A percentile compares a stretch with the other conserved stretches of the same genome.
phyloP scores from a whole-genome alignment of 1,140 invertebrate species.

The Drosophila pseudoananassae region DNA sequence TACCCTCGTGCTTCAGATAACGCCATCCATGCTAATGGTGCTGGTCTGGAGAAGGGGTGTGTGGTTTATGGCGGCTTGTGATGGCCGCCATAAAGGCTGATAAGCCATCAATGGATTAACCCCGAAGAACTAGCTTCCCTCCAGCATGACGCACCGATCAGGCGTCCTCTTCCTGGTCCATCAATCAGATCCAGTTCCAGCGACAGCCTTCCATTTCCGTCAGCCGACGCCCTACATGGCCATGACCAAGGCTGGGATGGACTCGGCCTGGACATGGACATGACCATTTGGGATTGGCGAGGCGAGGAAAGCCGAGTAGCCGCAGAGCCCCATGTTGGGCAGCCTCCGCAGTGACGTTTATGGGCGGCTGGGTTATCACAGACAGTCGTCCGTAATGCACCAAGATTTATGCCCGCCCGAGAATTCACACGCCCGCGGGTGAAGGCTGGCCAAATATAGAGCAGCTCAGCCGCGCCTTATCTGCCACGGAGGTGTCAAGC shows the following conservation, averaged over 20 bases:
- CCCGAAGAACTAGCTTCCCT: neutral
- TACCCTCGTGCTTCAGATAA: conserved; percentile 42
- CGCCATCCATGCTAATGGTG: conserved; percentile 32
- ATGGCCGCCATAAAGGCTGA: conserved; percentile 30
- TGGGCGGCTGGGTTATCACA: neutral
- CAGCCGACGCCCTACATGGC: neutral
- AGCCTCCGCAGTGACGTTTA: neutral
- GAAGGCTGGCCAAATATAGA: conserved; percentile 25
- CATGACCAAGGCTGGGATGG: conserved; percentile 12
- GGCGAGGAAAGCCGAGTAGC: conserved; percentile 29
- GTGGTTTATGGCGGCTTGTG: conserved; percentile 25
- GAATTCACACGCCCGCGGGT: conserved; percentile 32
- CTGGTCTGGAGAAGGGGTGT: conserved; percentile 20
- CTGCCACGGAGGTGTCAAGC: conserved; percentile 29
- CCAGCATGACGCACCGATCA: neutral
- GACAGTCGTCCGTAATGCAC: conserved; percentile 19
- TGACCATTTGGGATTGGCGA: conserved; percentile 24
- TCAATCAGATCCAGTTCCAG: conserved; percentile 6
- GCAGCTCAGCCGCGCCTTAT: conserved; percentile 22
- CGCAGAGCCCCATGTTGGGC: neutral
- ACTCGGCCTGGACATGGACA: conserved; percentile 2
- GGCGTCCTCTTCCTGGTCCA: neutral
- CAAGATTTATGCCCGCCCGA: conserved; percentile 36
- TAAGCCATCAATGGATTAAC: conserved; percentile 46
- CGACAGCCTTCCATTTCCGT: neutral